A percentile compares a stretch with the other conserved stretches of the same genome.
Evolutionary conservation across 2,888 invertebrate genomes (phyloP).

Genomic region (Loripinus fragilis): DNA sequence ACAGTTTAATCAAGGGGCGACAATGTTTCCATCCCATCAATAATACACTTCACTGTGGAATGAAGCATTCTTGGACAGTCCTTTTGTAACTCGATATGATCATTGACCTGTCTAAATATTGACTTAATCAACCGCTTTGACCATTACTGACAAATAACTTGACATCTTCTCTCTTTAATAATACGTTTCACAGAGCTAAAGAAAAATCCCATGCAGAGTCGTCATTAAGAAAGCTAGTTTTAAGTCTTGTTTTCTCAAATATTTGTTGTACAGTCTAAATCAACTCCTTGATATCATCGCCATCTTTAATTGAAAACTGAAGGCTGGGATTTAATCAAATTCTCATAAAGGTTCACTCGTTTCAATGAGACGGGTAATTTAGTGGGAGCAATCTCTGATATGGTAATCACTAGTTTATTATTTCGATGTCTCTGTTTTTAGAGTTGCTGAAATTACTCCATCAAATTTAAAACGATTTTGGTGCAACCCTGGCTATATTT

Average conservation of each 20-base stretch:
- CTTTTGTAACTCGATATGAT: constrained; percentile 15
- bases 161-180: constrained; percentile 20
- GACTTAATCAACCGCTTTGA: constrained; percentile 24
- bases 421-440: not conserved
- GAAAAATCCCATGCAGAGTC: constrained; percentile 10
- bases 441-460: not conserved
- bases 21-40: constrained; percentile 9
- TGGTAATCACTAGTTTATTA: constrained; percentile 11
- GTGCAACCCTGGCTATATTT: too few relatives aligned
- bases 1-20: constrained; percentile 12
- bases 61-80: constrained; percentile 2
- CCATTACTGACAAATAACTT: constrained; percentile 16
- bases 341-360: constrained; percentile 24
- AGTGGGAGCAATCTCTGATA: constrained; percentile 14
- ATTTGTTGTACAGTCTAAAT: constrained; percentile 22
- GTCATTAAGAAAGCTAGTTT: constrained; percentile 6
- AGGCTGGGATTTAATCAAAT: constrained; percentile 27
- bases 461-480: too few relatives aligned
- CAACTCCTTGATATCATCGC: constrained; percentile 46
- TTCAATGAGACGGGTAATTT: constrained; percentile 30
- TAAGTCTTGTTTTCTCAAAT: constrained; percentile 3
- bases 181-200: constrained; percentile 1
- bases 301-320: constrained; percentile 48
- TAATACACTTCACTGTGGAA: constrained; percentile 2
- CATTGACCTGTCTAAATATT: constrained; percentile 14